These are phyloP conservation scores for Aythya baeri DNA, from an alignment of 2,113 vertebrate genomes.

Conservation along the genomic window DNA sequence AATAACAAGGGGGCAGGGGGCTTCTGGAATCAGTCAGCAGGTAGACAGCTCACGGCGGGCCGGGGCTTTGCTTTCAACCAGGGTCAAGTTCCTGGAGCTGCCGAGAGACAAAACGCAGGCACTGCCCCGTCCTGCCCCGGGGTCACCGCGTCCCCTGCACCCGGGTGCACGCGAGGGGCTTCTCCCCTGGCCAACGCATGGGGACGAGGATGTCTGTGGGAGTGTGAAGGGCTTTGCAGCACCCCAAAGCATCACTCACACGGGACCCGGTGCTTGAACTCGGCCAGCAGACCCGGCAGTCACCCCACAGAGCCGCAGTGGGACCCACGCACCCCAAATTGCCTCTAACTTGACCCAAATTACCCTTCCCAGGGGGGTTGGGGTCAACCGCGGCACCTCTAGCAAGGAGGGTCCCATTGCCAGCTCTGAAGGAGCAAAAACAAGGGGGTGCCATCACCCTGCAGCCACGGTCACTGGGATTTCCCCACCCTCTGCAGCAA, in stretches of 20 bases:
- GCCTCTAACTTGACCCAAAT: neutral
- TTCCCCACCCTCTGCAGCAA: neutral
- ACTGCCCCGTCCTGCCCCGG: neutral
- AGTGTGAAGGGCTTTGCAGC: rapidly evolving
- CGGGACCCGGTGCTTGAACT: rapidly evolving
- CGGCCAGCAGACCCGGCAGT: no score
- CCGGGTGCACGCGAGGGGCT: no score
- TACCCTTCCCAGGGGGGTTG: rapidly evolving
- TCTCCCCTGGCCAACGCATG: neutral
- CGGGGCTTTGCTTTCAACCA: conserved; percentile 14
- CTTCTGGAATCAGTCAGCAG: conserved; percentile 60
- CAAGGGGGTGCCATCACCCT: no score
- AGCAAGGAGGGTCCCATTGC: neutral
- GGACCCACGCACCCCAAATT: neutral
- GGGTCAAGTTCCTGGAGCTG: conserved; percentile 49
- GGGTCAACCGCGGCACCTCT: rapidly evolving
- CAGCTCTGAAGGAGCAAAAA: rapidly evolving
- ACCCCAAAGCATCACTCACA: rapidly evolving
- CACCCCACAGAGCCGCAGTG: neutral
- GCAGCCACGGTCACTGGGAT: no score
- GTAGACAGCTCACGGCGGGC: conserved; percentile 40
- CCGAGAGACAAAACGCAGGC: conserved; percentile 36
- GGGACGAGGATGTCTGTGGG: neutral
- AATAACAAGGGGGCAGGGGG: neutral
- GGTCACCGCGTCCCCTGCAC: neutral